A percentile compares a stretch with the other conserved stretches of the same genome.
Conservation (phyloP, 2,888 invertebrate genomes). For the Cephus runcator region DNA sequence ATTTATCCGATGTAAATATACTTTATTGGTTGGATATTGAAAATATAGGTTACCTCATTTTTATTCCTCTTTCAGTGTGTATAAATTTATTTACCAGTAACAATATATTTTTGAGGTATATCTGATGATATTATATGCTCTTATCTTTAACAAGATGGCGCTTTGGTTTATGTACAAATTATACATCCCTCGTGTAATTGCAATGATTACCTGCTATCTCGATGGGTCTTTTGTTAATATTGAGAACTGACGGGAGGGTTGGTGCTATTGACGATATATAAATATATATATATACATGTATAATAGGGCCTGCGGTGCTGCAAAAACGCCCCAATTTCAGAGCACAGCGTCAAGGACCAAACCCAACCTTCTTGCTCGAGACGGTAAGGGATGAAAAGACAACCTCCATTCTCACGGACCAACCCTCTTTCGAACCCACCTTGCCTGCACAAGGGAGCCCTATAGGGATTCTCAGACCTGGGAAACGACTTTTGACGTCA, state of each 20-base stretch:
- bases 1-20: too few species aligned
- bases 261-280: background rate
- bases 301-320: background rate
- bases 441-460: background rate
- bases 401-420: background rate
- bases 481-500: conserved; percentile 17
- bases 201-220: background rate
- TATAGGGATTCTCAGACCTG: background rate
- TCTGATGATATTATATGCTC: background rate
- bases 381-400: conserved; percentile 2
- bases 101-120: too few species aligned
- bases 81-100: too few species aligned
- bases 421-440: background rate
- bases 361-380: conserved; percentile 1
- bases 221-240: background rate
- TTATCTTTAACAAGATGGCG: background rate
- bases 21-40: too few species aligned
- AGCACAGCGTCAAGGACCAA: background rate
- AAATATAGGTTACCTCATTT: too few species aligned
- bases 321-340: conserved; percentile 9
- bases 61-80: too few species aligned
- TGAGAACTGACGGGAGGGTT: background rate
- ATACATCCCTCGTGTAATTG: background rate
- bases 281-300: background rate
- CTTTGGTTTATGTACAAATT: background rate